phyloP scores from a whole-genome alignment of 2,888 invertebrate genomes.

The Tupiocoris notatus region DNA sequence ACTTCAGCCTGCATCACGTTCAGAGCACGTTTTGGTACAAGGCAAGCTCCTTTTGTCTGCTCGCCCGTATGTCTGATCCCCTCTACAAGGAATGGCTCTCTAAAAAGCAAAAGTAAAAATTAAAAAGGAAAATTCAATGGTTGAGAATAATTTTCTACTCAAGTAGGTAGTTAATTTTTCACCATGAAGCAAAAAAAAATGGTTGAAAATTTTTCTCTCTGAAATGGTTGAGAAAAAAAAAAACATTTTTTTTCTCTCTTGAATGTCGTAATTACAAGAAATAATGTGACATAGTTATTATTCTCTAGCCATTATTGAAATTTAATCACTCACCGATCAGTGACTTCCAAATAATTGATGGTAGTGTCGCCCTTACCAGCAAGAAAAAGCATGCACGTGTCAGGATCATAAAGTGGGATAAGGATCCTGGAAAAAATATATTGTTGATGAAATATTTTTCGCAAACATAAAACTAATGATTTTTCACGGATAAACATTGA shows the following conservation, averaged over 20 bases:
- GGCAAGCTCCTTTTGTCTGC: constrained; percentile 90
- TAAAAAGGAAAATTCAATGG: too few species aligned
- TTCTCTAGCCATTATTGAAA: not conserved
- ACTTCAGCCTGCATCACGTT: constrained; percentile 98
- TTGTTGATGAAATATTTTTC: too few species aligned
- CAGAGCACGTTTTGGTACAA: constrained; percentile 87
- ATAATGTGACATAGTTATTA: not conserved
- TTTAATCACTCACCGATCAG: constrained; percentile 58
- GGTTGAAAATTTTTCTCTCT: too few species aligned
- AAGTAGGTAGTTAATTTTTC: too few species aligned
- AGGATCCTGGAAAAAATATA: constrained; percentile 61
- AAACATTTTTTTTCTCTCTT: not conserved
- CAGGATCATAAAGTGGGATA: constrained; percentile 89
- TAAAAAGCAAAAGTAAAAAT: too few species aligned
- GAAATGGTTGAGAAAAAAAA: not conserved
- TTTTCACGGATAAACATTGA: not conserved
- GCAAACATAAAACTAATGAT: not conserved
- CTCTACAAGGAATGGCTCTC: constrained; percentile 85
- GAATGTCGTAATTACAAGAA: not conserved
- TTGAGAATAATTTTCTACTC: too few species aligned
- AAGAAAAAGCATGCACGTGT: constrained; percentile 92
- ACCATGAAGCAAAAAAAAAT: too few species aligned
- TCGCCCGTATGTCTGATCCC: constrained; percentile 86
- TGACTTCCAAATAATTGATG: constrained; percentile 85
- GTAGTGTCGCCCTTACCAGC: constrained; percentile 94